phyloP scores from a whole-genome alignment of 2,888 invertebrate genomes.

The Morpho deidamia region DNA sequence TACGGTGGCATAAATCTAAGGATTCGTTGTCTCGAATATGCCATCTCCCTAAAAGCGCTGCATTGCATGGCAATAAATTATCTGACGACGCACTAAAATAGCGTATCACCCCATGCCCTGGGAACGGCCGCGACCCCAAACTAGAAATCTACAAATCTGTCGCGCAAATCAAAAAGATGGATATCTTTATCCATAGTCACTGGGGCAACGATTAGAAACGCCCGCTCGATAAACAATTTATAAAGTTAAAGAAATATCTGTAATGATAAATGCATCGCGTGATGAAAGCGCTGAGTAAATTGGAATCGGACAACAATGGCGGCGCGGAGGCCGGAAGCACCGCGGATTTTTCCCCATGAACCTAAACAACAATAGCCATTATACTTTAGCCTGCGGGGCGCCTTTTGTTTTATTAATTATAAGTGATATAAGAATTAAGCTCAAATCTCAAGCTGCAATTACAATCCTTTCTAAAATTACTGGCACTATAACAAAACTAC shows the following conservation, averaged over 20 bases:
- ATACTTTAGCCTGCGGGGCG: slow-evolving; percentile 49
- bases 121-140: slow-evolving; percentile 56
- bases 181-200: slow-evolving; percentile 57
- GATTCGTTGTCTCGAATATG: slow-evolving; percentile 53
- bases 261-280: slow-evolving; percentile 56
- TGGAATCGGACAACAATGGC: slow-evolving; percentile 57
- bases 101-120: slow-evolving; percentile 73
- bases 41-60: slow-evolving; percentile 66
- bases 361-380: slow-evolving; percentile 59
- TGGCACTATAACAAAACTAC: neutral
- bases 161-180: slow-evolving; percentile 70
- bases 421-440: slow-evolving; percentile 67
- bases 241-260: slow-evolving; percentile 52
- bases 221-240: slow-evolving; percentile 70
- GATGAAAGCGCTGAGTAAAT: slow-evolving; percentile 59
- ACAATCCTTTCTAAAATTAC: slow-evolving; percentile 32
- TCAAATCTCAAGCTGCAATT: slow-evolving; percentile 56
- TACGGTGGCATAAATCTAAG: slow-evolving; percentile 54
- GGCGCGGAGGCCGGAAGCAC: slow-evolving; percentile 51
- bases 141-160: slow-evolving; percentile 71
- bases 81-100: slow-evolving; percentile 72
- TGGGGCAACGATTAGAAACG: slow-evolving; percentile 60
- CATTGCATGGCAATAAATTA: slow-evolving; percentile 71
- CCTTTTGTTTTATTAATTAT: slow-evolving; percentile 73
- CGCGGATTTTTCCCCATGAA: slow-evolving; percentile 66